Percentiles rank a stretch among this genome's conserved stretches.
These are phyloP conservation scores for Leptopilina myrica DNA, from an alignment of 2,888 invertebrate species.

Conservation along the genomic window DNA sequence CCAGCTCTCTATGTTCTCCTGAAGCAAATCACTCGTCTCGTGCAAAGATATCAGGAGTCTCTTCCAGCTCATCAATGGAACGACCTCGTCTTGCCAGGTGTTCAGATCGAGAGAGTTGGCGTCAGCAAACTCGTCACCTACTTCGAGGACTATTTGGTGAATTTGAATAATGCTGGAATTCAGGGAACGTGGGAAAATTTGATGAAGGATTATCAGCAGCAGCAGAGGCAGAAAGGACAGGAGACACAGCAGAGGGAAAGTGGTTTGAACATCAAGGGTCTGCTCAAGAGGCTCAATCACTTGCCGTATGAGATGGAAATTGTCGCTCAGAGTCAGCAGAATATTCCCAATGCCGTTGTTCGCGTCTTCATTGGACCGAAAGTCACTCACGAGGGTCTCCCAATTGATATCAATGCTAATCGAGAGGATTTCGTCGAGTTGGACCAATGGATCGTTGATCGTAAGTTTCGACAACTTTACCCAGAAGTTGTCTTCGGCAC, in stretches of 20 bases:
- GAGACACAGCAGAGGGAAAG: slow-evolving; percentile 62
- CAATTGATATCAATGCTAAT: slow-evolving; percentile 80
- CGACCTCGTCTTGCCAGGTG: slow-evolving; percentile 81
- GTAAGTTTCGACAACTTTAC: slow-evolving; percentile 68
- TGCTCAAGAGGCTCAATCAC: slow-evolving; percentile 85
- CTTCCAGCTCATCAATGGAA: slow-evolving; percentile 81
- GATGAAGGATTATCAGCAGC: neutral
- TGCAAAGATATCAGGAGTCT: slow-evolving; percentile 80
- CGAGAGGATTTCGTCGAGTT: slow-evolving; percentile 82
- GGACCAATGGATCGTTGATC: slow-evolving; percentile 78
- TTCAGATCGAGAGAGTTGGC: slow-evolving; percentile 81
- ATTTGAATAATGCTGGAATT: slow-evolving; percentile 78
- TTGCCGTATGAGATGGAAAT: slow-evolving; percentile 82
- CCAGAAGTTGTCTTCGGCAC: too few relatives aligned
- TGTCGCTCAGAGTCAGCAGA: slow-evolving; percentile 80
- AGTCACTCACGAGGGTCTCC: slow-evolving; percentile 79
- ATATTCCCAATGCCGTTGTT: slow-evolving; percentile 80
- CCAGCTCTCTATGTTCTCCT: slow-evolving; percentile 84
- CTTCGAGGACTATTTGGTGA: slow-evolving; percentile 82
- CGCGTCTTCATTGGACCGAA: slow-evolving; percentile 85
- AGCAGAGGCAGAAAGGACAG: slow-evolving; percentile 21
- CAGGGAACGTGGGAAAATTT: slow-evolving; percentile 42
- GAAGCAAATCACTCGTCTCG: slow-evolving; percentile 81
- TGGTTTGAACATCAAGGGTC: slow-evolving; percentile 79
- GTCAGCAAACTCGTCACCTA: slow-evolving; percentile 83